Evolutionary conservation across 2,113 vertebrate species (phyloP).

Genomic region (Menidia beryllina): DNA sequence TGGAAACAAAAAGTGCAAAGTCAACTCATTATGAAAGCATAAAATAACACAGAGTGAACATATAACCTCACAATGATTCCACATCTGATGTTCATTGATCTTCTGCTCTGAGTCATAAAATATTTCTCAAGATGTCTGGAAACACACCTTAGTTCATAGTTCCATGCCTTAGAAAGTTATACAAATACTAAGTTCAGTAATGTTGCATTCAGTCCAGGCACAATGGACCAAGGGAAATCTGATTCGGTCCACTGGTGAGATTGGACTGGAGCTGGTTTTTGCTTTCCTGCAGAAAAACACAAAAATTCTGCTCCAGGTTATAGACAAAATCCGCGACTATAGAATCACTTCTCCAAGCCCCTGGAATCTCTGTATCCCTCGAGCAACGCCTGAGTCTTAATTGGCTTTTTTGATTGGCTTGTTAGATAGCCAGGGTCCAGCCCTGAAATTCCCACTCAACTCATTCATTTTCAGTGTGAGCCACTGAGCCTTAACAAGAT

Average conservation of each 20-base stretch:
- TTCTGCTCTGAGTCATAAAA: background rate
- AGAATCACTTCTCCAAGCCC: constrained; percentile 72
- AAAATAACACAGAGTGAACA: background rate
- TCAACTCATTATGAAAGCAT: background rate
- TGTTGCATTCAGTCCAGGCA: constrained; percentile 74
- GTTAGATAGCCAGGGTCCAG: constrained; percentile 73
- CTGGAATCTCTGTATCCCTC: constrained; percentile 73
- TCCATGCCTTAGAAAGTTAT: constrained; percentile 45
- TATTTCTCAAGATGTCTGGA: background rate
- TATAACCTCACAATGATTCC: background rate
- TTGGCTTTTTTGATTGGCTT: constrained; percentile 85
- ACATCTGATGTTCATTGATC: background rate
- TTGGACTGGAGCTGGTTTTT: constrained; percentile 71
- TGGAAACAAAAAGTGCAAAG: background rate
- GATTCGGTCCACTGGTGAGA: constrained; percentile 72
- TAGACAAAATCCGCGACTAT: constrained; percentile 50
- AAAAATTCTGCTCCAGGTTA: constrained; percentile 65
- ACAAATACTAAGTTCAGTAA: constrained; percentile 59
- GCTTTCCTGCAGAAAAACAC: constrained; percentile 62
- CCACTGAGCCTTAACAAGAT: constrained; percentile 78
- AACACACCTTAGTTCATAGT: background rate
- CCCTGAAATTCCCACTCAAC: constrained; percentile 76
- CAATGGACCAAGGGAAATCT: constrained; percentile 74
- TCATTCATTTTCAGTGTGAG: constrained; percentile 75
- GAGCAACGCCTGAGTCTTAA: constrained; percentile 75